Percentiles rank a stretch among this genome's conserved stretches.
Conservation (phyloP, 1,140 invertebrate species). For the Pseudomyrmex sp. region DNA sequence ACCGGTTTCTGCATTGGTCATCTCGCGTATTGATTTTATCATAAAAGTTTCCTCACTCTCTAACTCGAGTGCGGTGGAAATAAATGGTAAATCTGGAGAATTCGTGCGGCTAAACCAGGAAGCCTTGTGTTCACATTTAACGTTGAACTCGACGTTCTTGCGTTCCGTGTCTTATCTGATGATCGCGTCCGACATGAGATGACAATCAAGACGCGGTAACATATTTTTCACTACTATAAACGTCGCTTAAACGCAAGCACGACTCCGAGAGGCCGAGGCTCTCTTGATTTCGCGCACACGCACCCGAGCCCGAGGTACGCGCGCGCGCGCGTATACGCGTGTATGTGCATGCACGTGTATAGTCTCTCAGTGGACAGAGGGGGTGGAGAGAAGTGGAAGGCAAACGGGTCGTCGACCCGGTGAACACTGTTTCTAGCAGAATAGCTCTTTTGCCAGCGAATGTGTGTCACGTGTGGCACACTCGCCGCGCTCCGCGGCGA, state of each 20-base stretch:
- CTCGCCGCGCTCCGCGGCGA: slow-evolving; percentile 25
- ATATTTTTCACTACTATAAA: slow-evolving; percentile 28
- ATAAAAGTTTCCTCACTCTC: not conserved
- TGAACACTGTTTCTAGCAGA: slow-evolving; percentile 69
- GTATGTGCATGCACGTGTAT: not conserved
- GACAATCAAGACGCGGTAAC: slow-evolving; percentile 20
- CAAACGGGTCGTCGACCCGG: slow-evolving; percentile 66
- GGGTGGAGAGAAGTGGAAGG: slow-evolving; percentile 38
- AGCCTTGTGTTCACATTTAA: not conserved
- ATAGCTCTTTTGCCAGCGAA: slow-evolving; percentile 73
- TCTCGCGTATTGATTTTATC: not conserved
- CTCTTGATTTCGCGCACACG: slow-evolving; percentile 56
- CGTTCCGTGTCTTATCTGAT: slow-evolving; percentile 26
- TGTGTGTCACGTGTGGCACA: slow-evolving; percentile 71
- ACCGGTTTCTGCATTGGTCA: not conserved
- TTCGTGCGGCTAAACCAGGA: not conserved
- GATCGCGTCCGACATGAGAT: slow-evolving; percentile 3
- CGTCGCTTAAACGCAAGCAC: slow-evolving; percentile 39
- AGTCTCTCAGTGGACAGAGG: not conserved
- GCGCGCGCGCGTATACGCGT: not conserved
- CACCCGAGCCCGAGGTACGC: not conserved
- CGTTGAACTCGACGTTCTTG: not conserved
- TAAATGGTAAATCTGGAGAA: not conserved
- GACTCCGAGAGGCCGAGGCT: slow-evolving; percentile 1
- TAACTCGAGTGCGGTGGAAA: not conserved